A percentile compares a stretch with the other conserved stretches of the same genome.
These are phyloP conservation scores for Microtus californicus DNA, from an alignment of 2,797 vertebrate genomes.

Conservation along the genomic window DNA sequence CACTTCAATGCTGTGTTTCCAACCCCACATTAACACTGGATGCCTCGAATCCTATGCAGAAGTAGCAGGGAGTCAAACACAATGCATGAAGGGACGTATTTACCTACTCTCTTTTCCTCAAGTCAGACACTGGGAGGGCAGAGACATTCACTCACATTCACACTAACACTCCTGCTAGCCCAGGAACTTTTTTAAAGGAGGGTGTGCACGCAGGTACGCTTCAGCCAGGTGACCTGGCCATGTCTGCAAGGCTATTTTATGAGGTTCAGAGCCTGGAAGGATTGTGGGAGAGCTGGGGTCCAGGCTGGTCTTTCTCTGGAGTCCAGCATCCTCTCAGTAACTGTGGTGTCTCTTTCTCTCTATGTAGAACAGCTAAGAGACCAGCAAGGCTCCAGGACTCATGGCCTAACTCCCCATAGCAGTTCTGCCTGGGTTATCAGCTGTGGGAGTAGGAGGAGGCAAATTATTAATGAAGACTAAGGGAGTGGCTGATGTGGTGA, in stretches of 20 bases:
- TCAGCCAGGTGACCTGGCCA: background rate
- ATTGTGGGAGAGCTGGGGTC: background rate
- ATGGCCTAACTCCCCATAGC: background rate
- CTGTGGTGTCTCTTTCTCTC: background rate
- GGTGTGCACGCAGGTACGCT: background rate
- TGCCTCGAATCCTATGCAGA: background rate
- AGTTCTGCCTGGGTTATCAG: background rate
- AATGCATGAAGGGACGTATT: background rate
- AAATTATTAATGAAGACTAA: background rate
- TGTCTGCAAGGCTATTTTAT: background rate
- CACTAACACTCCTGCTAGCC: background rate
- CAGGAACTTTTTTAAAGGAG: background rate
- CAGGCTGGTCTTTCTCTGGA: background rate
- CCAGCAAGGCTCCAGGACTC: background rate
- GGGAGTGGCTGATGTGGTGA: accelerated
- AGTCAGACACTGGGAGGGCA: background rate
- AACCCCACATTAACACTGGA: background rate
- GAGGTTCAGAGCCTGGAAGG: background rate
- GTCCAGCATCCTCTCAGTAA: background rate
- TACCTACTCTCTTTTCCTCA: background rate
- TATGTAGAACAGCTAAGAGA: background rate
- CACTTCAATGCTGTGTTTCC: conserved; percentile 9
- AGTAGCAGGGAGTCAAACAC: background rate
- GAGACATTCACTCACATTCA: background rate
- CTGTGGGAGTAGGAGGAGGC: background rate